phyloP scores from a whole-genome alignment of 1,140 invertebrate genomes.

The Hermatobates lingyangjiaoensis region DNA sequence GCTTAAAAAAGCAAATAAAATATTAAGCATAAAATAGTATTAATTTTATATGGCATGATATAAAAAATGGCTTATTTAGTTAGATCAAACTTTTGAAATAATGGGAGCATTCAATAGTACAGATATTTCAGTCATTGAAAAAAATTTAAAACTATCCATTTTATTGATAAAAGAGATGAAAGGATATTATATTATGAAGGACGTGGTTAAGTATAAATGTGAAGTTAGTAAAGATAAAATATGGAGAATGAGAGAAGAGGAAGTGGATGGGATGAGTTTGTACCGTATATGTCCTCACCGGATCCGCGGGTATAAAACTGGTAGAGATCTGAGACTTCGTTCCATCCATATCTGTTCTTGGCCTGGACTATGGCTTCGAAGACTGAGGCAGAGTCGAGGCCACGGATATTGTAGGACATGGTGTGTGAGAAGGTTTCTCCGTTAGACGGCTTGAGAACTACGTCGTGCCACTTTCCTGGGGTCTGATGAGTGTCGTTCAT shows the following conservation, averaged over 20 bases:
- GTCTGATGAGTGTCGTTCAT: conserved; percentile 50
- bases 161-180: too few relatives aligned
- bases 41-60: too few relatives aligned
- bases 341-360: conserved; percentile 45
- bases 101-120: too few relatives aligned
- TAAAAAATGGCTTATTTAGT: too few relatives aligned
- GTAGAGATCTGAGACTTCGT: conserved; percentile 28
- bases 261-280: background rate
- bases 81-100: too few relatives aligned
- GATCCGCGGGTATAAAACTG: conserved; percentile 19
- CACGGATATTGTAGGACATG: conserved; percentile 34
- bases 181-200: background rate
- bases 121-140: too few relatives aligned
- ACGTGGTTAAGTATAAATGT: background rate
- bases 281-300: conserved; percentile 16
- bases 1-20: too few relatives aligned
- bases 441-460: conserved; percentile 24
- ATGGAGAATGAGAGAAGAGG: background rate
- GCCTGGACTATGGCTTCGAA: conserved; percentile 43
- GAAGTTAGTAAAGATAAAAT: background rate
- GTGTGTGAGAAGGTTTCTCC: conserved; percentile 29
- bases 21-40: too few relatives aligned
- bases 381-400: conserved; percentile 33
- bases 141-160: too few relatives aligned
- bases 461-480: conserved; percentile 51